Percentiles rank a stretch among this genome's conserved stretches.
Conservation (phyloP, 2,888 invertebrate species). For the Cephus sareptanus region DNA sequence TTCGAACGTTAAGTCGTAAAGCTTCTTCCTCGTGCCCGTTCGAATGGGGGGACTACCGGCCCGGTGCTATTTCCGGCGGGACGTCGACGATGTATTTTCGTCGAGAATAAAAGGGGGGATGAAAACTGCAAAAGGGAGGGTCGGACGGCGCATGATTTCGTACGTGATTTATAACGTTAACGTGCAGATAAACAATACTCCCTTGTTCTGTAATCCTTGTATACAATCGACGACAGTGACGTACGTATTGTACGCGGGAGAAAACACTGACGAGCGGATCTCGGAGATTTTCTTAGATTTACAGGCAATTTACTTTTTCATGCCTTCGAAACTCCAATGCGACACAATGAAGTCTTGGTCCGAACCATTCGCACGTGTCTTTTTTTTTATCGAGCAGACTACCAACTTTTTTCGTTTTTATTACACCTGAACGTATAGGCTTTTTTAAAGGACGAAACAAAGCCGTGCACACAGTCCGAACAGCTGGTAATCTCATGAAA, state of each 20-base stretch:
- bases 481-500: not conserved
- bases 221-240: not conserved
- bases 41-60: not conserved
- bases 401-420: not conserved
- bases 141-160: not conserved
- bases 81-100: not conserved
- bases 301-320: not conserved
- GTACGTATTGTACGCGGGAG: not conserved
- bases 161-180: not conserved
- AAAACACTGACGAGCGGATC: not conserved
- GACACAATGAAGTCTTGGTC: not conserved
- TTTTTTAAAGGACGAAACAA: not conserved
- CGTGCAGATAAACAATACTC: not conserved
- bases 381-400: not conserved
- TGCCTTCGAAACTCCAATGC: not conserved
- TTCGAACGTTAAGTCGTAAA: not conserved
- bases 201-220: not conserved
- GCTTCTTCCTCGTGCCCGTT: not conserved
- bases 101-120: not conserved
- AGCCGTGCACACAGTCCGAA: not conserved
- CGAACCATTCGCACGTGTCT: not conserved
- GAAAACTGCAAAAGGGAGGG: not conserved
- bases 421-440: not conserved
- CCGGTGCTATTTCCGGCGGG: not conserved
- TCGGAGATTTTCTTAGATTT: not conserved